Evolutionary conservation across 2,888 invertebrate genomes (phyloP), one percentile per base, ranked within the genome.

Genomic region (Cosmia trapezina): DNA sequence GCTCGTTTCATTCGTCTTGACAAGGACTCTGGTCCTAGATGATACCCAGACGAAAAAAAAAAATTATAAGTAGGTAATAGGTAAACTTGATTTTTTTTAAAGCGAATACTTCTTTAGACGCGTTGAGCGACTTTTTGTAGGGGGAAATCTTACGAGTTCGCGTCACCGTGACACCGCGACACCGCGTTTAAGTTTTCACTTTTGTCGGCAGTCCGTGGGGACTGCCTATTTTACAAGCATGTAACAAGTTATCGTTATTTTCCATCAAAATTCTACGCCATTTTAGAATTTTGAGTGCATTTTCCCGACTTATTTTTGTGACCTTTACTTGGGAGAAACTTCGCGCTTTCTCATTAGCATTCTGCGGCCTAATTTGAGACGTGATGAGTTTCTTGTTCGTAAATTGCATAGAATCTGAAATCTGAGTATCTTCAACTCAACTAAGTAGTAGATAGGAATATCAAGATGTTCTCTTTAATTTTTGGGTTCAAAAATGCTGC

Each of bases 281-380:
- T 51, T 51, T 12, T 65, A 65, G 47, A 60, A 22, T 45, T 45
- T 45, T 7, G 17, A 45, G 22, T 47, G 45, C n/a, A 49, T 67
- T 41, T 67, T 5, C 22, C 22, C 5, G 12, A 22, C 37, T 19
- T 41, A 37, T 19, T 19, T 12, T 37, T n/a, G n/a, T n/a, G n/a
- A n/a, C n/a, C n/a, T n/a, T n/a, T n/a, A n/a, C 45, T 17, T 19
- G 11, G 4, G 62, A 28, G 28, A 47, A 47, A 62, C 12, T 19
- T 28, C 19, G 45, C 45, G 62, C 47, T 60, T 41, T 49, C 62
- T 68, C 14, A 62, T 62, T 68, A 59, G 28, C 19, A 65, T 28
- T 28, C 19, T 14, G 45, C 37, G 37, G 37, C 19, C 12, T 62
- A 68, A 61, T 61, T 41, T 22, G 19, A 68, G 22, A 22, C 37